These are phyloP conservation scores for Cyprinella venusta DNA, from an alignment of 2,797 vertebrate genomes.

Conservation along the genomic window DNA sequence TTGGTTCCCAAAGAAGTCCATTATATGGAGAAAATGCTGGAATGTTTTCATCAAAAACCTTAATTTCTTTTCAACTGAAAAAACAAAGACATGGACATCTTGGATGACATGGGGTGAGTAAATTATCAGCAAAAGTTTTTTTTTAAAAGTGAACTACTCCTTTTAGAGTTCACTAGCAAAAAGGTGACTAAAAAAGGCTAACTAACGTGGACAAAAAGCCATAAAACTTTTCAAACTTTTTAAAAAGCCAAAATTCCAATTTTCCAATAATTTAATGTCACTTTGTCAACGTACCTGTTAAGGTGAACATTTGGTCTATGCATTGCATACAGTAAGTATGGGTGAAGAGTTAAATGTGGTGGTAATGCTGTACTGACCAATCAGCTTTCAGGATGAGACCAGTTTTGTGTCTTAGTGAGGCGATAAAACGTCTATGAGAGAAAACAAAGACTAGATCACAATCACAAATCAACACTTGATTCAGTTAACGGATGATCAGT, in stretches of 20 bases:
- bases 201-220: neutral
- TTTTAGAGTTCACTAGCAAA: neutral
- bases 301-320: neutral
- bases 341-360: neutral
- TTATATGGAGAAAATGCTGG: too few species aligned
- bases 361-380: neutral
- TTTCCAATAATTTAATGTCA: neutral
- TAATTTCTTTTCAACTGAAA: too few species aligned
- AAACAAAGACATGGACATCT: too few species aligned
- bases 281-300: neutral
- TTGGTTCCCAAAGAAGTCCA: too few species aligned
- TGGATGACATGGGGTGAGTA: too few species aligned
- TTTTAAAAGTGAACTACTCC: too few species aligned
- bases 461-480: slow-evolving; percentile 15
- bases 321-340: neutral
- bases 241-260: too few species aligned
- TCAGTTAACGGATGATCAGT: slow-evolving; percentile 14
- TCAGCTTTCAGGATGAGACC: neutral
- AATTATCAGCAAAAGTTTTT: too few species aligned
- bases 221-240: neutral
- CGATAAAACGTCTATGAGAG: neutral
- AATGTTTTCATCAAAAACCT: too few species aligned
- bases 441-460: slow-evolving; percentile 3
- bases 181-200: neutral
- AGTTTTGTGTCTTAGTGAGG: neutral